phyloP scores from a whole-genome alignment of 2,888 invertebrate species.

The Sepioteuthis lessoniana region DNA sequence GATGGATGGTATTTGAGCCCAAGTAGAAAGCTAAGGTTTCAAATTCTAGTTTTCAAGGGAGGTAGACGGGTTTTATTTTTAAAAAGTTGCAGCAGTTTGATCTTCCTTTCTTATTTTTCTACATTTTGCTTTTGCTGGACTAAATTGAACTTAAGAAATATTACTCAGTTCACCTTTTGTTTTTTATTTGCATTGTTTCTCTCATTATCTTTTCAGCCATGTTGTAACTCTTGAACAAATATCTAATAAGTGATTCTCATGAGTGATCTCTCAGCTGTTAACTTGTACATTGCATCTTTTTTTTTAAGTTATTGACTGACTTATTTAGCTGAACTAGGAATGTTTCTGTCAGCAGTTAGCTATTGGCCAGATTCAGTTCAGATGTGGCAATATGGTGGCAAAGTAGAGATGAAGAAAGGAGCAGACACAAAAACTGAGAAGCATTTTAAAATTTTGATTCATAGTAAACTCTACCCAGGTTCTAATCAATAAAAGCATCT shows the following conservation, averaged over 20 bases:
- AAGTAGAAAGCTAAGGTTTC: no score
- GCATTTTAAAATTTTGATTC: neutral
- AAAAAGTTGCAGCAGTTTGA: no score
- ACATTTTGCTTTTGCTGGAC: no score
- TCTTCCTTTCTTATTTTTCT: no score
- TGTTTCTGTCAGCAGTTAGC: neutral
- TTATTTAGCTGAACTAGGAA: neutral
- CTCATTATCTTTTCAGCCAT: no score
- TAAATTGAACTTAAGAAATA: no score
- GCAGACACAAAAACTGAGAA: neutral
- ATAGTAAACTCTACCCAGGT: no score
- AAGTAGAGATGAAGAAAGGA: no score
- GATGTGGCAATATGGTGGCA: neutral
- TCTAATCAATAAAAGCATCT: no score
- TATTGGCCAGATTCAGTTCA: neutral
- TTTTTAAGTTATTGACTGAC: neutral
- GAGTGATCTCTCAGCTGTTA: neutral
- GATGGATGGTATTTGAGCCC: no score
- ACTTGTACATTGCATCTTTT: neutral
- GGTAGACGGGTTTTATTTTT: no score
- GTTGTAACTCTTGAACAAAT: neutral
- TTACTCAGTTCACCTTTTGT: neutral
- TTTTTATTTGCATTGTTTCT: neutral
- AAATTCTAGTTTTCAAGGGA: no score
- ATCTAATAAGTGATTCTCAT: neutral